phyloP scores from a whole-genome alignment of 1,140 invertebrate genomes.

The Drosophila pectinifera region DNA sequence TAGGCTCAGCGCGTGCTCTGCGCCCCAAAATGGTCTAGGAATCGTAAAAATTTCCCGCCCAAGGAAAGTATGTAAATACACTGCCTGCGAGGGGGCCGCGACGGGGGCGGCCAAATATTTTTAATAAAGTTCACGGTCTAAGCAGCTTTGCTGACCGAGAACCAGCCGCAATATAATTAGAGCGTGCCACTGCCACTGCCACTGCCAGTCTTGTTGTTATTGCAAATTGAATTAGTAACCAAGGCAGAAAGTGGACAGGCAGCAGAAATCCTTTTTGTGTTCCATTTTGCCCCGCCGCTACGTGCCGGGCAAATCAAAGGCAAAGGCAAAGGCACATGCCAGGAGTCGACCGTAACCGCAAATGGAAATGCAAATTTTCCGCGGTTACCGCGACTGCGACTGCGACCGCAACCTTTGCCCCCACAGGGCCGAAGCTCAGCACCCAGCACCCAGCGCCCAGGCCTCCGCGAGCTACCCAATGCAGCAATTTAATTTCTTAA shows the following conservation, averaged over 20 bases:
- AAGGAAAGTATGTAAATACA: conserved; percentile 70
- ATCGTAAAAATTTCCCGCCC: conserved; percentile 73
- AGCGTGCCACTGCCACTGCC: conserved; percentile 49
- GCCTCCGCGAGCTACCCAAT: conserved; percentile 42
- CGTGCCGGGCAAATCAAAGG: conserved; percentile 74
- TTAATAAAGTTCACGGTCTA: conserved; percentile 78
- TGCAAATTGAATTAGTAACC: conserved; percentile 82
- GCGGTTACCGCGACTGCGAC: conserved; percentile 62
- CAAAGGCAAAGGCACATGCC: conserved; percentile 18
- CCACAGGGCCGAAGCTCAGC: not conserved
- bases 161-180: conserved; percentile 71
- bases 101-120: conserved; percentile 64
- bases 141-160: conserved; percentile 74
- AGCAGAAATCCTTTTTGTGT: conserved; percentile 76
- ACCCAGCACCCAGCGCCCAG: not conserved
- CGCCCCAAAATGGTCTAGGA: conserved; percentile 48
- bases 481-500: conserved; percentile 84
- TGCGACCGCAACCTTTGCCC: conserved; percentile 63
- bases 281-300: conserved; percentile 25
- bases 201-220: conserved; percentile 64
- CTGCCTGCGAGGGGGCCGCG: conserved; percentile 9
- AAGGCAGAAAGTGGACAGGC: conserved; percentile 60
- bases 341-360: conserved; percentile 58
- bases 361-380: conserved; percentile 81
- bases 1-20: conserved; percentile 71